phyloP scores from a whole-genome alignment of 2,113 vertebrate genomes.

The Leptocoma aspasia region DNA sequence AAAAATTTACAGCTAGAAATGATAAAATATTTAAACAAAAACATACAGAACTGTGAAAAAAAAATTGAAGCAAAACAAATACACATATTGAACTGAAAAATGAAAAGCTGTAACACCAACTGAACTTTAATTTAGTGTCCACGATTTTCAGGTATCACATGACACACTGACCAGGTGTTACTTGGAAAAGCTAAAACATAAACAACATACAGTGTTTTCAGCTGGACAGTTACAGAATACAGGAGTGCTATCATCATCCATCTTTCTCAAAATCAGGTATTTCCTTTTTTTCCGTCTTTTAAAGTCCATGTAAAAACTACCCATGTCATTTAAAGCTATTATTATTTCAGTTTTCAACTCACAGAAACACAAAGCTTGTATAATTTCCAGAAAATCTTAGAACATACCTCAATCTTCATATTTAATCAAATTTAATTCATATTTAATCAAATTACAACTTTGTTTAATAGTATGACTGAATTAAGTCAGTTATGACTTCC shows the following conservation, averaged over 20 bases:
- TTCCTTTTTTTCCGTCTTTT: neutral
- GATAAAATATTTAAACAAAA: slow-evolving; percentile 34
- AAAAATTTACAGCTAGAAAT: neutral
- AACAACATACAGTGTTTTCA: neutral
- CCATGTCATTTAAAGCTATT: neutral
- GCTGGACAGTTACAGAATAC: neutral
- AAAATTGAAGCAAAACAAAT: slow-evolving; percentile 49
- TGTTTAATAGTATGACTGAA: neutral
- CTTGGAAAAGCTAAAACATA: neutral
- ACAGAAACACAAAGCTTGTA: neutral
- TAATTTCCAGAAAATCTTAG: neutral
- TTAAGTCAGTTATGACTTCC: neutral
- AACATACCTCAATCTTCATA: neutral
- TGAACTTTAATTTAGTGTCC: slow-evolving; percentile 28
- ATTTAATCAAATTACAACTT: neutral
- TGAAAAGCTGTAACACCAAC: neutral
- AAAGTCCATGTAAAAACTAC: neutral
- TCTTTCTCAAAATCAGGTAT: neutral
- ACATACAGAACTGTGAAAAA: neutral
- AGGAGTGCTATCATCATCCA: neutral
- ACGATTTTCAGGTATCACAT: slow-evolving; percentile 49
- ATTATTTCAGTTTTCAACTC: neutral
- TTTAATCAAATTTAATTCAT: neutral
- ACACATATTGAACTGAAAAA: slow-evolving; percentile 10
- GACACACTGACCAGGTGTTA: slow-evolving; percentile 4